Evolutionary conservation across 2,113 vertebrate genomes (phyloP).

Genomic region (Calyptommatus sinebrachiatus): DNA sequence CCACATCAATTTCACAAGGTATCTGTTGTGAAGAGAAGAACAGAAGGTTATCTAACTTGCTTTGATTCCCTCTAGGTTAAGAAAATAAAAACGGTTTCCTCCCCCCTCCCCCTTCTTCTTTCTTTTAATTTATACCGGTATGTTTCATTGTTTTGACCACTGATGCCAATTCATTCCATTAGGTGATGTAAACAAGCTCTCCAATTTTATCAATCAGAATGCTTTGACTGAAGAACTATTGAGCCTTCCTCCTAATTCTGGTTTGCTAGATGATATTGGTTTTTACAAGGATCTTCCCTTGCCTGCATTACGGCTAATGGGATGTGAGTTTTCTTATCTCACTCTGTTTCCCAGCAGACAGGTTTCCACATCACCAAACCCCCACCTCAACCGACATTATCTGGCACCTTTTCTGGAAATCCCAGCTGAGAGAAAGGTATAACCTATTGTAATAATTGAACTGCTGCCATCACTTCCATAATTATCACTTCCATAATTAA

Average conservation of each 20-base stretch:
- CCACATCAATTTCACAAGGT: too few species aligned
- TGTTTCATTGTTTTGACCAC: neutral
- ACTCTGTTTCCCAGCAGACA: conserved; percentile 31
- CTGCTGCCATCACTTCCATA: conserved; percentile 28
- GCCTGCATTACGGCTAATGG: neutral
- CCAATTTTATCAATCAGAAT: neutral
- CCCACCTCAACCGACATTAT: conserved; percentile 25
- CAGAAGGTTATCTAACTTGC: too few species aligned
- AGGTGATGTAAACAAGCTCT: neutral
- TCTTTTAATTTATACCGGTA: too few species aligned
- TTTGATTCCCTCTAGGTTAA: too few species aligned
- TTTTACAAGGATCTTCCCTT: conserved; percentile 7
- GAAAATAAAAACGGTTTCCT: too few species aligned
- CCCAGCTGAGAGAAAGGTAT: conserved; percentile 34
- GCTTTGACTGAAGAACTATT: neutral
- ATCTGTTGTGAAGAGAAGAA: too few species aligned
- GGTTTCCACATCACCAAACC: conserved; percentile 28
- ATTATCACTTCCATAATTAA: conserved; percentile 37
- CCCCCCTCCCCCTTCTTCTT: too few species aligned
- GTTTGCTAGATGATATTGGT: neutral
- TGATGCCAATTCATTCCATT: neutral
- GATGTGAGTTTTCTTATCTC: conserved; percentile 33
- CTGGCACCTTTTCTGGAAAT: conserved; percentile 33
- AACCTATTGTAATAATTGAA: conserved; percentile 21
- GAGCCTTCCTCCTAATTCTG: neutral